Evolutionary conservation across 2,888 invertebrate genomes (phyloP).

Genomic region (Xiphydria camelus): DNA sequence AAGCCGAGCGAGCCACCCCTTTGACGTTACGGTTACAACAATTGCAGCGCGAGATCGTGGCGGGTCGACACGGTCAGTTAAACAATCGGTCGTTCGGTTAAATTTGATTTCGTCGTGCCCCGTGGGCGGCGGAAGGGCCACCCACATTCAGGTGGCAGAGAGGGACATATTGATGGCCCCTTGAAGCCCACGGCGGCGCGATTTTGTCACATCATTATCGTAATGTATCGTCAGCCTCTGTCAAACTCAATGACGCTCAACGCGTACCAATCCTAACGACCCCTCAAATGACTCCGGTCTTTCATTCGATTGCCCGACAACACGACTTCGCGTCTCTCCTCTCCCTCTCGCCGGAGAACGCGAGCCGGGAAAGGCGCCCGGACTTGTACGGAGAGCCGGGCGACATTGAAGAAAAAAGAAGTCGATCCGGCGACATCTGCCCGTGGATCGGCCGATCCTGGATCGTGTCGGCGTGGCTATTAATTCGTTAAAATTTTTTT

Average conservation of each 20-base stretch:
- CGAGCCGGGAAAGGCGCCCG: too few species aligned
- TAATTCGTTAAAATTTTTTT: too few species aligned
- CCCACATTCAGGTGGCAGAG: constrained; percentile 20
- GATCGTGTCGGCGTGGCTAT: too few species aligned
- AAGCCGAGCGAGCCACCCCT: too few species aligned
- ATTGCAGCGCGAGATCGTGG: too few species aligned
- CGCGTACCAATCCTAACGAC: constrained; percentile 1
- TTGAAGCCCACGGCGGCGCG: constrained; percentile 4
- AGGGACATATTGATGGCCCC: constrained; percentile 1
- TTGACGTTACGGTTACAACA: not conserved
- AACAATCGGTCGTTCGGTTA: constrained; percentile 1
- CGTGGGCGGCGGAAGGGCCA: constrained; percentile 21
- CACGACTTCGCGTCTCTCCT: constrained; percentile 21
- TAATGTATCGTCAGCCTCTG: constrained; percentile 21
- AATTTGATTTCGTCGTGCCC: not conserved
- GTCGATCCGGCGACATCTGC: too few species aligned
- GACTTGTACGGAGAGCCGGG: too few species aligned
- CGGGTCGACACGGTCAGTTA: constrained; percentile 1
- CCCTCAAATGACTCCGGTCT: constrained; percentile 29
- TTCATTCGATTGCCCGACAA: constrained; percentile 25
- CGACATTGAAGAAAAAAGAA: too few species aligned
- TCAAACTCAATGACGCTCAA: constrained; percentile 20
- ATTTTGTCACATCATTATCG: constrained; percentile 37
- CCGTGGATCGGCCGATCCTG: too few species aligned
- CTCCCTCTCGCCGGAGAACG: not conserved